Evolutionary conservation across 2,113 vertebrate species (phyloP), one percentile per base, ranked within the genome.

Genomic region (Egretta garzetta): DNA sequence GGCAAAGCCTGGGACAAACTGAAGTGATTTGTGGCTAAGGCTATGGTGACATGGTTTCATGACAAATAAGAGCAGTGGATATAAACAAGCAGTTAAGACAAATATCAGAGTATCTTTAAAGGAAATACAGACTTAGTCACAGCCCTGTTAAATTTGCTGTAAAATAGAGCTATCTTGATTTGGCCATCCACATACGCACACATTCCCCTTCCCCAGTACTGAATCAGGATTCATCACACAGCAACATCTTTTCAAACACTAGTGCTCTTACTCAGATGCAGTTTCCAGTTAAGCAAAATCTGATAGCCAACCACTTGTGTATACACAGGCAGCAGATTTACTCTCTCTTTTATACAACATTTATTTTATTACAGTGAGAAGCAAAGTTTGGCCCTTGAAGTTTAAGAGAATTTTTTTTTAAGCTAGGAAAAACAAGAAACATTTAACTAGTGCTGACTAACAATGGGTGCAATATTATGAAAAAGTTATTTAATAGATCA

Each of bases 171-270:
- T 80, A 53, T 35, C 50, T 22, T 58, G 18, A 73, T 53, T 55
- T 74, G 15, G 76, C 35, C 14, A 2, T 41, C 5, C 43, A 28
- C 26, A 53, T 10, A 8, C 1, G 8, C 7, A 24, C 10, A 13
- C 6, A 0, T 18, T 73, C 37, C 14, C 18, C 16, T 58, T 19
- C 7, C 22, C 19, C 12, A 50, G 41, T 24, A 28, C 0, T 12
- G 27, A 24, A 41, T 73, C 63, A 58, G 49, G 41, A 74, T 56
- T 55, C 33, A 39, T 12, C 45, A 35, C 17, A 24, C 1, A 2
- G 24, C 11, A 3, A 63, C 37, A 64, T 33, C 45, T 58, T 91
- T 62, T 63, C 72, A 37, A 76, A 91, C 32, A n/a, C 19, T 8
- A 43, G 9, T 12, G 33, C n/a, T 92, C 37, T 83, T 52, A 49